Conservation (phyloP, 2,113 vertebrate species). For the Laticauda laticaudata region DNA sequence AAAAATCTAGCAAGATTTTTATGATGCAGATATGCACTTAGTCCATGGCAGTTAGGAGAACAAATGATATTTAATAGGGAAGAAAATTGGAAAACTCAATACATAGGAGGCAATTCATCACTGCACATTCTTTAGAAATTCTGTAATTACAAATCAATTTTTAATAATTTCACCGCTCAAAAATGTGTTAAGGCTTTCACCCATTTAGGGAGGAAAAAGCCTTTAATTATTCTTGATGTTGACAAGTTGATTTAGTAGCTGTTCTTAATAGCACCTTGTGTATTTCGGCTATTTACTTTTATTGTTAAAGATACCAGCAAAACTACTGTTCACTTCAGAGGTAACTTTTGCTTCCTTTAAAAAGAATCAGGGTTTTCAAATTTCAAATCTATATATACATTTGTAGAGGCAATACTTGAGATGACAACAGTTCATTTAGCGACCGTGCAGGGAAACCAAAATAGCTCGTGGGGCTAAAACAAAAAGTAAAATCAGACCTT, state of each 20-base stretch:
- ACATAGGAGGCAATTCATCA: constrained; percentile 27
- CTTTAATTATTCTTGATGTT: constrained; percentile 16
- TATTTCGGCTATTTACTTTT: background rate
- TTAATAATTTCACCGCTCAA: constrained; percentile 31
- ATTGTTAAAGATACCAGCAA: background rate
- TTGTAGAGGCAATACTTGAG: no score
- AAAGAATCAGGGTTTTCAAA: constrained; percentile 14
- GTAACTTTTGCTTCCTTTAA: background rate
- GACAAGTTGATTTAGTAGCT: background rate
- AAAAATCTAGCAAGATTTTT: background rate
- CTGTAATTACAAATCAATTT: constrained; percentile 34
- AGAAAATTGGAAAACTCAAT: background rate
- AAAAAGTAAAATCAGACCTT: no score
- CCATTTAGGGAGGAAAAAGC: background rate
- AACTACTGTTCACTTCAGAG: background rate
- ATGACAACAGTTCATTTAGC: no score
- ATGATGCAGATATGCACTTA: background rate
- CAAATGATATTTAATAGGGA: constrained; percentile 5
- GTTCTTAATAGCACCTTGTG: background rate
- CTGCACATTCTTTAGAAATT: background rate
- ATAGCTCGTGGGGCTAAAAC: no score
- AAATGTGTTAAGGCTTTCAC: constrained; percentile 20
- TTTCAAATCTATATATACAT: constrained; percentile 10
- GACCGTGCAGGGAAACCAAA: no score
- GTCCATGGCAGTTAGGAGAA: background rate